Evolutionary conservation across 2,113 vertebrate species (phyloP).

Genomic region (Sarotherodon lohbergeri): DNA sequence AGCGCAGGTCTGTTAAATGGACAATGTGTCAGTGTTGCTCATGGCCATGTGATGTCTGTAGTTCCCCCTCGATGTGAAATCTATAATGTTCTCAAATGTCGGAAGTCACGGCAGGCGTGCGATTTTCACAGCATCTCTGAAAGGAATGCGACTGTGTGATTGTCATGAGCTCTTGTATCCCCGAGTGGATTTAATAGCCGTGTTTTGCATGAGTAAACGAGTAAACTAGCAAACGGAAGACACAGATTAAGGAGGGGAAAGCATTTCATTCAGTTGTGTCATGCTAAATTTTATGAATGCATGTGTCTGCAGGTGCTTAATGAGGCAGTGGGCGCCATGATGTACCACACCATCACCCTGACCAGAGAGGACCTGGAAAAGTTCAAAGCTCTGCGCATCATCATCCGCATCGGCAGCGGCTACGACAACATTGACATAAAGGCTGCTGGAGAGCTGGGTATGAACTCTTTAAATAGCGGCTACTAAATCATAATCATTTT

Average conservation of each 20-base stretch:
- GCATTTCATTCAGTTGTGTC: neutral
- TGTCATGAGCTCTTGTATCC: neutral
- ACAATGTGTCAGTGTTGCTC: neutral
- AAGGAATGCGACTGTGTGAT: conserved; percentile 32
- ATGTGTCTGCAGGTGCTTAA: conserved; percentile 83
- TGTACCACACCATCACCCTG: conserved; percentile 99
- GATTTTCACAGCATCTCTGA: neutral
- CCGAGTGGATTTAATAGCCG: neutral
- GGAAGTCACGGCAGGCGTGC: neutral
- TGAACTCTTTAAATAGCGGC: neutral
- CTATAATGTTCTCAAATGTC: neutral
- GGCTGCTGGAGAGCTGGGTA: conserved; percentile 94
- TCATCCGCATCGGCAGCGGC: conserved; percentile 96
- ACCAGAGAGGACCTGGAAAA: conserved; percentile 97
- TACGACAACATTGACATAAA: conserved; percentile 99
- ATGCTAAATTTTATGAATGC: neutral
- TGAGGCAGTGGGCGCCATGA: conserved; percentile 94
- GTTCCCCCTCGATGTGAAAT: neutral
- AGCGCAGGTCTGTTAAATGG: neutral
- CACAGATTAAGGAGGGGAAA: neutral
- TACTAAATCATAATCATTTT: neutral
- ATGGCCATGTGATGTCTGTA: neutral
- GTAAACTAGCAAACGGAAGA: neutral
- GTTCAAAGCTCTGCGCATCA: conserved; percentile 95
- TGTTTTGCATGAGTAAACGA: neutral